phyloP scores from a whole-genome alignment of 2,888 invertebrate genomes.

The Philereme vetulata region DNA sequence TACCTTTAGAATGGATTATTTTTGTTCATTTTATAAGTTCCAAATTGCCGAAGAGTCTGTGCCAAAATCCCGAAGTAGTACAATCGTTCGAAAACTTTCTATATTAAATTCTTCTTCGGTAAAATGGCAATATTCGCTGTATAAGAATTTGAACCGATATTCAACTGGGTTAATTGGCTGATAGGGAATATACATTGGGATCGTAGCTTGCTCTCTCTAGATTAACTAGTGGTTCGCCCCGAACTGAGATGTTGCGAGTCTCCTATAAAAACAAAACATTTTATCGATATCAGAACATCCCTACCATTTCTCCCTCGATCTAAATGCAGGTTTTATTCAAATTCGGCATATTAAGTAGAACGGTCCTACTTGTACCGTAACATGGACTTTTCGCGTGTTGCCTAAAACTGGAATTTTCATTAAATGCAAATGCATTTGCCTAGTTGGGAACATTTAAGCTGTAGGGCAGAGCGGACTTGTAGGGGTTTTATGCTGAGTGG shows the following conservation, averaged over 20 bases:
- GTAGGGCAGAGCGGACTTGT: neutral
- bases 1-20: neutral
- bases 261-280: neutral
- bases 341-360: slow-evolving; percentile 34
- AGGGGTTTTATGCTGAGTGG: neutral
- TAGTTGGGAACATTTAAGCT: slow-evolving; percentile 27
- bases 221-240: too few species aligned
- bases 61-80: slow-evolving; percentile 12
- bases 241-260: too few species aligned
- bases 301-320: slow-evolving; percentile 38
- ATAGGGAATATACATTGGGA: neutral
- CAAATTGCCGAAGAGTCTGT: slow-evolving; percentile 10
- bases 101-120: slow-evolving; percentile 24
- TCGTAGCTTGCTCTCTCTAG: too few species aligned
- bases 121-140: slow-evolving; percentile 6
- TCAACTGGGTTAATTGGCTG: neutral
- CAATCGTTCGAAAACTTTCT: slow-evolving; percentile 11
- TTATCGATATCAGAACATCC: slow-evolving; percentile 24
- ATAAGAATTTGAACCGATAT: neutral
- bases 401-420: slow-evolving; percentile 42
- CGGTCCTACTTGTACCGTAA: neutral
- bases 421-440: slow-evolving; percentile 47
- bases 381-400: slow-evolving; percentile 16
- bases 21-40: slow-evolving; percentile 16
- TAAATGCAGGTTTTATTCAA: slow-evolving; percentile 50